These are phyloP conservation scores for Bombus vancouverensis DNA, from an alignment of 1,140 invertebrate species.

Conservation along the genomic window DNA sequence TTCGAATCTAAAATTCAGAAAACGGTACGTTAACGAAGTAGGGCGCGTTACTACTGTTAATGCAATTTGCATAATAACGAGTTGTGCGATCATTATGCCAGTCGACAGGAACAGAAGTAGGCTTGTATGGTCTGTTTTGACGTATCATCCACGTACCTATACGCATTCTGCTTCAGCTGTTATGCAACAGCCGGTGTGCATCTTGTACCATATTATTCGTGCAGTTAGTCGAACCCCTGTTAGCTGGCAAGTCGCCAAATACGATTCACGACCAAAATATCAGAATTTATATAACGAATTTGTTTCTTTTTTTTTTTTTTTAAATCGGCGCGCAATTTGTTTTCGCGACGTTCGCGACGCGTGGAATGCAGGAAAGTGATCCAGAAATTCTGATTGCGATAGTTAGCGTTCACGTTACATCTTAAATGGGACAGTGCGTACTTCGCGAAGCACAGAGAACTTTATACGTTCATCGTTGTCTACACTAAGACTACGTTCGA, in stretches of 20 bases:
- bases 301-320: neutral
- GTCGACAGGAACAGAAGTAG: conserved; percentile 34
- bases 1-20: neutral
- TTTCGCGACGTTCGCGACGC: neutral
- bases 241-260: conserved; percentile 76
- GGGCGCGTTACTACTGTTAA: conserved; percentile 64
- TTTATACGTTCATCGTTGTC: too few species aligned
- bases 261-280: conserved; percentile 78
- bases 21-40: conserved; percentile 49
- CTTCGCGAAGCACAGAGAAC: neutral
- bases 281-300: conserved; percentile 78
- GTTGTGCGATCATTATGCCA: conserved; percentile 65
- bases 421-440: conserved; percentile 3
- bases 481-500: too few species aligned
- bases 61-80: conserved; percentile 71
- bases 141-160: conserved; percentile 57
- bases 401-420: conserved; percentile 15
- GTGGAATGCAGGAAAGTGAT: neutral
- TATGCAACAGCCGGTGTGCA: conserved; percentile 74
- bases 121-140: conserved; percentile 53
- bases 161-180: conserved; percentile 70
- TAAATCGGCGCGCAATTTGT: neutral
- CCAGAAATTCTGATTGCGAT: neutral
- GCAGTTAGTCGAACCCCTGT: conserved; percentile 76
- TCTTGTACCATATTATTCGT: conserved; percentile 74